Evolutionary conservation across 2,797 vertebrate species (phyloP).

Genomic region (Protosalanx chinensis): DNA sequence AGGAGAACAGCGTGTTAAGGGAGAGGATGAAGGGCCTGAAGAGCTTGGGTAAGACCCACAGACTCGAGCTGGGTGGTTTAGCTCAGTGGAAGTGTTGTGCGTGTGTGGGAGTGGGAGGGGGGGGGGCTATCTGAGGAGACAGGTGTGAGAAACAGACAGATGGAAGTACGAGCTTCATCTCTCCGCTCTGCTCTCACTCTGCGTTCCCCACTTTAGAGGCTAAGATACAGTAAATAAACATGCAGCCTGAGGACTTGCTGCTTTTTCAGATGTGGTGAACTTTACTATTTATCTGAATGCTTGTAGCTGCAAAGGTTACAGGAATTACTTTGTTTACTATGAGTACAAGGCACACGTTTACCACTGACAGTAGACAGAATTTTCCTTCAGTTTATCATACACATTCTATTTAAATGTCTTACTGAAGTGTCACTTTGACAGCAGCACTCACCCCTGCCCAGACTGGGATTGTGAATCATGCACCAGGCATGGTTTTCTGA

Average conservation of each 20-base stretch:
- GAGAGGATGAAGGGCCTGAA: constrained; percentile 96
- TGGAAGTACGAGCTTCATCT: neutral
- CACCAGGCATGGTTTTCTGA: neutral
- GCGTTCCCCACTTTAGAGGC: neutral
- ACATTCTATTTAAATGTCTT: neutral
- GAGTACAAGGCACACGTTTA: too few relatives aligned
- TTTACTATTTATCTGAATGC: neutral
- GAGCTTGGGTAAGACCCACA: constrained; percentile 81
- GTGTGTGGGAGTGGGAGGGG: too few relatives aligned
- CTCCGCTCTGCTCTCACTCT: neutral
- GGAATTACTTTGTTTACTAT: neutral
- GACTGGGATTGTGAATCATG: neutral
- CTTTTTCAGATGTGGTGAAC: neutral
- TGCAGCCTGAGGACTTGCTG: neutral
- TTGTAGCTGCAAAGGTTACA: neutral
- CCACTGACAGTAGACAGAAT: too few relatives aligned
- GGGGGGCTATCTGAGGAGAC: too few relatives aligned
- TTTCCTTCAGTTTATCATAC: too few relatives aligned
- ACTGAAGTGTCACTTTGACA: neutral
- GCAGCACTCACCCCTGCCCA: neutral
- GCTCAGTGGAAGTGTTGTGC: too few relatives aligned
- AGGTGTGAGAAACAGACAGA: too few relatives aligned
- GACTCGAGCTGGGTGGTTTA: too few relatives aligned
- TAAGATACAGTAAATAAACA: neutral
- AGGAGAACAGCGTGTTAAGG: constrained; percentile 88